These are phyloP conservation scores for Pygmarrhopalites habei DNA, from an alignment of 1,140 invertebrate species.

Conservation along the genomic window DNA sequence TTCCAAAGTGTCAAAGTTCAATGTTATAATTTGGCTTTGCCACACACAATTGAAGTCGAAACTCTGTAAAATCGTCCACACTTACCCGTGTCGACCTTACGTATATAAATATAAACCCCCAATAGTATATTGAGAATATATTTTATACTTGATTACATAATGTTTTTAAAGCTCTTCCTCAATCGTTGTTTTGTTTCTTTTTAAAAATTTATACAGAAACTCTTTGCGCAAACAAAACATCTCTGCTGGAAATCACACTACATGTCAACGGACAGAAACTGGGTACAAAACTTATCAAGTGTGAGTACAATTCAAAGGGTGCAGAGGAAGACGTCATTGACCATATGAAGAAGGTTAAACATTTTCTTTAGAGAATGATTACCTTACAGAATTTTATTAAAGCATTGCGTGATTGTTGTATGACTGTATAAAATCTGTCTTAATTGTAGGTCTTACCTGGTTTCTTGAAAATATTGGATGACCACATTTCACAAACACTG, in stretches of 20 bases:
- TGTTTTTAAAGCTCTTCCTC: too few relatives aligned
- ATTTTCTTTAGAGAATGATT: neutral
- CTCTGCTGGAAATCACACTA: conserved; percentile 31
- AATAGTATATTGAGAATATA: too few relatives aligned
- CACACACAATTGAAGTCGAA: too few relatives aligned
- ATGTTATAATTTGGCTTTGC: too few relatives aligned
- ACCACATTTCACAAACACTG: conserved; percentile 28
- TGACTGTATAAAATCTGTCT: too few relatives aligned
- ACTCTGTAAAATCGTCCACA: too few relatives aligned
- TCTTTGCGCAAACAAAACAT: conserved; percentile 16
- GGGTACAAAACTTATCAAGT: conserved; percentile 36
- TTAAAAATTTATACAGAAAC: too few relatives aligned
- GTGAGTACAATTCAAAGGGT: conserved; percentile 13
- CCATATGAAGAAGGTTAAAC: conserved; percentile 25
- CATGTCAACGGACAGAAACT: conserved; percentile 30
- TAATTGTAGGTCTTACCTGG: conserved; percentile 27
- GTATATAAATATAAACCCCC: too few relatives aligned
- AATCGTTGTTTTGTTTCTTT: too few relatives aligned
- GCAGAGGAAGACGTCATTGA: conserved; percentile 29
- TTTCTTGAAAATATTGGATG: conserved; percentile 30
- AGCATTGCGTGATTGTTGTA: neutral
- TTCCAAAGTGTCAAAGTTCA: too few relatives aligned
- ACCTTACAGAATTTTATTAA: conserved; percentile 5
- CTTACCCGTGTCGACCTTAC: too few relatives aligned
- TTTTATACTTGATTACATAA: too few relatives aligned